These are phyloP conservation scores for Lordiphosa stackelbergi DNA, from an alignment of 1,140 invertebrate species.

Conservation along the genomic window DNA sequence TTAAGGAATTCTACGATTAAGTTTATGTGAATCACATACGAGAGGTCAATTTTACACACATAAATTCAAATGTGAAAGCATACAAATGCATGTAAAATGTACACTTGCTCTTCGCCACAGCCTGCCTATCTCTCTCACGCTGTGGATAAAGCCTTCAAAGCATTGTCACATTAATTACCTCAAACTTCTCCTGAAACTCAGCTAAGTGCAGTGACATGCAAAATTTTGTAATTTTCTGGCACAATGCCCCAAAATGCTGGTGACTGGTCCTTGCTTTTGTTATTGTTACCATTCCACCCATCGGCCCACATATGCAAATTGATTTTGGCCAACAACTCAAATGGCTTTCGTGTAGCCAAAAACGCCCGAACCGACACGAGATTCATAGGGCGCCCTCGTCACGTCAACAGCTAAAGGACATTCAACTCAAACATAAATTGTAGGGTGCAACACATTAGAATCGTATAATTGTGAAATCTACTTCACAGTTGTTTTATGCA, in stretches of 20 bases:
- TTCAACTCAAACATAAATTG: conserved; percentile 39
- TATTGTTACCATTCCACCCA: conserved; percentile 42
- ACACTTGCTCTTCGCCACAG: background rate
- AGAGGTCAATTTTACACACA: conserved; percentile 1
- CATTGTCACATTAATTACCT: conserved; percentile 47
- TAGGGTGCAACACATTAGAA: conserved; percentile 9
- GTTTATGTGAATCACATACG: background rate
- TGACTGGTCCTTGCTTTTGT: conserved; percentile 26
- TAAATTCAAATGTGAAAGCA: background rate
- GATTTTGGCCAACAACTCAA: conserved; percentile 28
- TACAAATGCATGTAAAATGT: background rate
- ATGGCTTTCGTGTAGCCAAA: conserved; percentile 27
- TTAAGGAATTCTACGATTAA: background rate
- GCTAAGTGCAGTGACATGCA: conserved; percentile 36
- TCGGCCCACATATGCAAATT: conserved; percentile 53
- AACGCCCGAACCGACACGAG: conserved; percentile 10
- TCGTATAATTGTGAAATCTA: conserved; percentile 8
- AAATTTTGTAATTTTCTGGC: conserved; percentile 48
- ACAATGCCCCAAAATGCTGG: conserved; percentile 17
- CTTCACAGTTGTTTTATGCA: conserved; percentile 3
- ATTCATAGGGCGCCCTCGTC: conserved; percentile 2
- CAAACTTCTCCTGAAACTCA: conserved; percentile 9
- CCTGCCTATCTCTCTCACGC: background rate
- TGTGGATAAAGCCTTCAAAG: conserved; percentile 6
- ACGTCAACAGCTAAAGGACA: conserved; percentile 36